These are phyloP conservation scores for Cygnus atratus DNA, from an alignment of 2,113 vertebrate genomes.

Conservation along the genomic window DNA sequence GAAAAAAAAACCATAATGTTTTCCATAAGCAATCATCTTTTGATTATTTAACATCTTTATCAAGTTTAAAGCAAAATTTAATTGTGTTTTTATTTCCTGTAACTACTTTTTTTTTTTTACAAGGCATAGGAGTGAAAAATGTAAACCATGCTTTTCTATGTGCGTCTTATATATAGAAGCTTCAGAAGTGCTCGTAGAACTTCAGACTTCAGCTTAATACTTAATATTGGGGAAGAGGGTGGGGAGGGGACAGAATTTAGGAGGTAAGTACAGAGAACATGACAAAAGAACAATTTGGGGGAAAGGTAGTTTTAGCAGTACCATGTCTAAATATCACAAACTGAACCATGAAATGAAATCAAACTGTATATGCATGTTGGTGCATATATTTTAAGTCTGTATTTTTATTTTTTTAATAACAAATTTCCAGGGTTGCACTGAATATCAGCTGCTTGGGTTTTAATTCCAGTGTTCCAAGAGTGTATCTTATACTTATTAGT, in stretches of 20 bases:
- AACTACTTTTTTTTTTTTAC: not conserved
- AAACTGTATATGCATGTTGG: not conserved
- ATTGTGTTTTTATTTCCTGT: not conserved
- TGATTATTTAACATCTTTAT: not conserved
- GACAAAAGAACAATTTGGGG: not conserved
- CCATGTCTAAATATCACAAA: not conserved
- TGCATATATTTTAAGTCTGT: not conserved
- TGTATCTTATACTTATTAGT: not conserved
- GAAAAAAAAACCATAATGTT: not conserved
- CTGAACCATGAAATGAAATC: not conserved
- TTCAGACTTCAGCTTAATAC: not conserved
- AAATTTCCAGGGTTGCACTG: not conserved
- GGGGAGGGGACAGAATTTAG: not conserved
- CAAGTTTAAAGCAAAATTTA: not conserved
- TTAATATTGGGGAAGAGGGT: not conserved
- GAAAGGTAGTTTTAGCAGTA: not conserved
- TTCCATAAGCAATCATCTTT: not conserved
- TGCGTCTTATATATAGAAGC: not conserved
- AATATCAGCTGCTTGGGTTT: not conserved
- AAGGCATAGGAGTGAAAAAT: not conserved
- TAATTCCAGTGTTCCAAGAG: not conserved
- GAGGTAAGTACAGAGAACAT: not conserved
- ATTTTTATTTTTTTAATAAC: not conserved
- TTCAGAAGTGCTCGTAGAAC: not conserved
- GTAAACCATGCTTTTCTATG: not conserved